phyloP scores from a whole-genome alignment of 1,140 invertebrate species.

The Chrysopa pallens region DNA sequence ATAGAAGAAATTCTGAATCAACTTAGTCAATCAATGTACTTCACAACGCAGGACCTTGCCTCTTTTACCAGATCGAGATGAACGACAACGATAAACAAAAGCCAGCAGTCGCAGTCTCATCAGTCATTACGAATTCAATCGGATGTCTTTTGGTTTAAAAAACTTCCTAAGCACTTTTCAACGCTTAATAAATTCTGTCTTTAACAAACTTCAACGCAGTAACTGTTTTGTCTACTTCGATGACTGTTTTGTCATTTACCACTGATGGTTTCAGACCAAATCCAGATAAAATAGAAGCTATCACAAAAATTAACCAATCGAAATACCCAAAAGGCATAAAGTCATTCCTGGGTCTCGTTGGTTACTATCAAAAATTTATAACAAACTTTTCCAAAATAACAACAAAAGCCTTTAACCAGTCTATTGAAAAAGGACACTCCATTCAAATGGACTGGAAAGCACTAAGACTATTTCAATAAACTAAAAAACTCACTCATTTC shows the following conservation, averaged over 20 bases:
- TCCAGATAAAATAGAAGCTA: conserved; percentile 16
- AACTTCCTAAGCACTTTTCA: conserved; percentile 9
- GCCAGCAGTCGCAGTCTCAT: conserved; percentile 18
- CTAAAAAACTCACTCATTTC: conserved; percentile 24
- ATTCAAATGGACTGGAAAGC: conserved; percentile 2
- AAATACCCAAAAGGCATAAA: conserved; percentile 16
- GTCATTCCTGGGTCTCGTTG: too few species aligned
- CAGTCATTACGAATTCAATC: conserved; percentile 11
- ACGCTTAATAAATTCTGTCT: conserved; percentile 15
- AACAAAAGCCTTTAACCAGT: conserved; percentile 10
- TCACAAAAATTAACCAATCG: conserved; percentile 17
- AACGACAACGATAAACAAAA: conserved; percentile 17
- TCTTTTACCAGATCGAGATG: conserved; percentile 25
- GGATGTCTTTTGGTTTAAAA: conserved; percentile 13
- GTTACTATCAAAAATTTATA: conserved; percentile 14
- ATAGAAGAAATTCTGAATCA: conserved; percentile 7
- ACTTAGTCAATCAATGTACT: conserved; percentile 6
- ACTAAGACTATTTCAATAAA: conserved; percentile 19
- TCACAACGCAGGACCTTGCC: conserved; percentile 18
- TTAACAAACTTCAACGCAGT: conserved; percentile 18
- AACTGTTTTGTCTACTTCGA: conserved; percentile 24
- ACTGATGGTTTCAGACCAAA: conserved; percentile 20
- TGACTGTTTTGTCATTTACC: too few species aligned
- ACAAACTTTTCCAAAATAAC: conserved; percentile 10
- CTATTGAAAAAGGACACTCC: conserved; percentile 5